Evolutionary conservation across 2,113 vertebrate species (phyloP).

Genomic region (Brachypteracias leptosomus): DNA sequence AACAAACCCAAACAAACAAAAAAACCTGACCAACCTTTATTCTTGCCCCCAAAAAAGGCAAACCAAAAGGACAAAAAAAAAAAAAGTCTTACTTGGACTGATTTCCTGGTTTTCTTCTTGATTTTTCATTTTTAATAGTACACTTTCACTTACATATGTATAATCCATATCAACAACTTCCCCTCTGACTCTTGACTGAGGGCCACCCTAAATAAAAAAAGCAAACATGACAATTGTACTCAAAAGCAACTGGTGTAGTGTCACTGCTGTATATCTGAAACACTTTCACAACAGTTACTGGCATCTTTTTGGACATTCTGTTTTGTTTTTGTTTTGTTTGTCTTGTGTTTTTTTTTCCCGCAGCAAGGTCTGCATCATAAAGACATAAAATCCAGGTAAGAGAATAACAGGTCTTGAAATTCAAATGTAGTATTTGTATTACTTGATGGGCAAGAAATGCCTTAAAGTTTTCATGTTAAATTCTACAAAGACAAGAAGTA

Average conservation of each 20-base stretch:
- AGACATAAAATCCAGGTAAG: not conserved
- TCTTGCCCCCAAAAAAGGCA: not conserved
- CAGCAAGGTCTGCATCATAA: not conserved
- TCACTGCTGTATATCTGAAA: not conserved
- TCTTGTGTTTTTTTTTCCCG: no score
- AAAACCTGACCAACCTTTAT: not conserved
- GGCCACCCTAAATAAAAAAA: constrained; percentile 49
- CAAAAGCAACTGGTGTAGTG: not conserved
- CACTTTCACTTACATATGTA: constrained; percentile 89
- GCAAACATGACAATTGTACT: not conserved
- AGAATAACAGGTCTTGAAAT: not conserved
- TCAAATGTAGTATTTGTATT: not conserved
- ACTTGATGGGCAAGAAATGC: not conserved
- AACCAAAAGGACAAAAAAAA: not conserved
- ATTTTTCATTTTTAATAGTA: constrained; percentile 77
- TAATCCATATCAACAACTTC: constrained; percentile 85
- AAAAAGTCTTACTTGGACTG: constrained; percentile 64
- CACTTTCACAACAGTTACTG: not conserved
- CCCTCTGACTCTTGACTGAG: constrained; percentile 58
- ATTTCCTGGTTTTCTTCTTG: constrained; percentile 55
- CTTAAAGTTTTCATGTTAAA: not conserved
- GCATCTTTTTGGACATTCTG: not conserved
- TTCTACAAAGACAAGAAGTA: not conserved
- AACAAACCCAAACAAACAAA: no score
- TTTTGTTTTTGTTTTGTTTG: no score